Evolutionary conservation across 2,888 invertebrate species (phyloP).

Genomic region (Pseudococcus longispinus): DNA sequence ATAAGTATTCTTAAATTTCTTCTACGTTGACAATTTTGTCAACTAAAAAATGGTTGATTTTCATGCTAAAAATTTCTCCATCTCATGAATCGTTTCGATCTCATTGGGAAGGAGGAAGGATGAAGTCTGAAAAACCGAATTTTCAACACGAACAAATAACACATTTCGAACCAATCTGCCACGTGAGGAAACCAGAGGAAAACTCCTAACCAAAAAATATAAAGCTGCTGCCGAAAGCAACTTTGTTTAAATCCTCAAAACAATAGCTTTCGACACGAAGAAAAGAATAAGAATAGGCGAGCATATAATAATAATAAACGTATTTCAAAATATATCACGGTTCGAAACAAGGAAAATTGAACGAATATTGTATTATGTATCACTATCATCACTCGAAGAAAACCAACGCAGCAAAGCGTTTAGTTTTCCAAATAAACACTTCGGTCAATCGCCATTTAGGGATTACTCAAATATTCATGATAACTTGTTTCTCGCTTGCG

Average conservation of each 20-base stretch:
- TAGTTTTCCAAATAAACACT: not conserved
- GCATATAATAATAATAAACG: not conserved
- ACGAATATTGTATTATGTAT: not conserved
- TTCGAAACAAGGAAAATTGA: not conserved
- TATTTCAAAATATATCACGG: not conserved
- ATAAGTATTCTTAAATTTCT: no score
- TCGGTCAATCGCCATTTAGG: not conserved
- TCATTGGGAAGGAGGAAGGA: no score
- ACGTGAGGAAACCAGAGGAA: no score
- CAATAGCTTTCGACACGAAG: not conserved
- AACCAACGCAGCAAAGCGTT: not conserved
- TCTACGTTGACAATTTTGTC: no score
- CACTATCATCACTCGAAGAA: not conserved
- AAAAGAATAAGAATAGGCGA: not conserved
- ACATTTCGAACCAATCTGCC: no score
- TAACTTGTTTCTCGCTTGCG: not conserved
- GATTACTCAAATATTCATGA: not conserved
- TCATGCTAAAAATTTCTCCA: no score
- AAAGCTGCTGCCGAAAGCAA: not conserved
- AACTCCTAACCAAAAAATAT: not conserved
- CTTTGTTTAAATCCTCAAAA: not conserved
- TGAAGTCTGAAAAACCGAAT: no score
- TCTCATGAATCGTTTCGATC: no score
- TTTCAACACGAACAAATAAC: no score
- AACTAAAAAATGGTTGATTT: no score